A percentile compares a stretch with the other conserved stretches of the same genome.
phyloP scores from a whole-genome alignment of 2,113 vertebrate species.

The Urocitellus parryii region DNA sequence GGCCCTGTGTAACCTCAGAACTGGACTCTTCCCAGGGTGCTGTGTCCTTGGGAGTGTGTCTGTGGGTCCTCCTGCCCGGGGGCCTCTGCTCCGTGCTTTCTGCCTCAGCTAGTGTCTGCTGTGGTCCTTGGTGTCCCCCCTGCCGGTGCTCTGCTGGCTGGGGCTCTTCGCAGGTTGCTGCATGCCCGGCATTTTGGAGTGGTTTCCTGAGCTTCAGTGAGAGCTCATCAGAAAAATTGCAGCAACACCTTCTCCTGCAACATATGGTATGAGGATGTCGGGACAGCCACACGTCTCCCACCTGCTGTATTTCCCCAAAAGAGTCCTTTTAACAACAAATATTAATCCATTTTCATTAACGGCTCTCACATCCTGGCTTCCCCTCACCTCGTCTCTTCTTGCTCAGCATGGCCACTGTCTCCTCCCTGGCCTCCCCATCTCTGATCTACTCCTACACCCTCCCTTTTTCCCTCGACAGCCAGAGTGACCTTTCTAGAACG shows the following conservation, averaged over 20 bases:
- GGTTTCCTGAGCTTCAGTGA: background rate
- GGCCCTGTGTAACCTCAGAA: background rate
- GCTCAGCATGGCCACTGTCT: background rate
- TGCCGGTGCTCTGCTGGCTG: accelerated
- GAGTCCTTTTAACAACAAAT: constrained; percentile 64
- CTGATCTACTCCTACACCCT: background rate
- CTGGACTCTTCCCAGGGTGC: too few relatives aligned
- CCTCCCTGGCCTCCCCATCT: background rate
- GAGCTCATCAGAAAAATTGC: background rate
- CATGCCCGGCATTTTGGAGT: background rate
- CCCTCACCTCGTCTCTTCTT: background rate
- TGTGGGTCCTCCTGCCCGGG: background rate
- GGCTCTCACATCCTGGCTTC: background rate
- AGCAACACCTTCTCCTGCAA: constrained; percentile 52
- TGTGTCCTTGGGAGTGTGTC: accelerated
- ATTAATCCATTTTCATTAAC: constrained; percentile 30
- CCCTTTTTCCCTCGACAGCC: background rate
- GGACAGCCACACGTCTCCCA: constrained; percentile 59
- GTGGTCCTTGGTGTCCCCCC: too few relatives aligned
- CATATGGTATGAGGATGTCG: constrained; percentile 57
- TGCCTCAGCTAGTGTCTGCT: accelerated
- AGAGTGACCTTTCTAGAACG: background rate
- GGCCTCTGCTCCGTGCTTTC: background rate
- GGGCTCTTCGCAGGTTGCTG: too few relatives aligned
- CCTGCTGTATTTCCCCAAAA: constrained; percentile 61